Evolutionary conservation across 92 coral and sea anemone species (phyloP).

Genomic region (Zoanthus solanderi): DNA sequence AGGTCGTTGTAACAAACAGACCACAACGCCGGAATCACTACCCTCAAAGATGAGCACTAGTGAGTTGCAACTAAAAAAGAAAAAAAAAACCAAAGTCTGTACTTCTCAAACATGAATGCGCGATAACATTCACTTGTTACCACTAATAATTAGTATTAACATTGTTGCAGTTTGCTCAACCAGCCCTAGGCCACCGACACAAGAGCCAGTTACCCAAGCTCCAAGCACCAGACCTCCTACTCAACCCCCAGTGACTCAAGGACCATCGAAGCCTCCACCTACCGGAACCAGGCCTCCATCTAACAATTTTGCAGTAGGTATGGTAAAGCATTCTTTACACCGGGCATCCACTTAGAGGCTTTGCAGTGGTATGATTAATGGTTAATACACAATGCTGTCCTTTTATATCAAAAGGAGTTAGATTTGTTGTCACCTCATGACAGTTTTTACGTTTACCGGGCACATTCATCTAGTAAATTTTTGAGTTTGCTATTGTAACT

Average conservation of each 20-base stretch:
- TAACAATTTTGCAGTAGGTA: conserved; percentile 68
- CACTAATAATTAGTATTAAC: neutral
- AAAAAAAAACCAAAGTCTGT: too few species aligned
- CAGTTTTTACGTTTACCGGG: too few species aligned
- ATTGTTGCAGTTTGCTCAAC: neutral
- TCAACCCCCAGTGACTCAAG: conserved; percentile 49
- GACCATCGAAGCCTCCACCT: conserved; percentile 53
- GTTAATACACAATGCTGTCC: too few species aligned
- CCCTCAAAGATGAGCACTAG: too few species aligned
- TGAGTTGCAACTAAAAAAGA: too few species aligned
- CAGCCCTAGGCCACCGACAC: conserved; percentile 5
- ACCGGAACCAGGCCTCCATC: conserved; percentile 54
- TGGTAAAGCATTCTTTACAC: neutral
- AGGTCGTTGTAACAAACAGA: too few species aligned
- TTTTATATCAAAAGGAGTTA: too few species aligned
- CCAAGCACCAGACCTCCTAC: conserved; percentile 30
- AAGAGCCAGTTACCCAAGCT: conserved; percentile 15
- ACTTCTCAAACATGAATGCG: too few species aligned
- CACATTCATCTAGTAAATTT: too few species aligned
- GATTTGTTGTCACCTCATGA: too few species aligned
- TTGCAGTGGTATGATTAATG: neutral
- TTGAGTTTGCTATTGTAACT: too few species aligned
- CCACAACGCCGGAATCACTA: too few species aligned
- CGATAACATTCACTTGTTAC: neutral
- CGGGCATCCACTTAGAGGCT: neutral